Conservation (phyloP, 2,888 invertebrate genomes). For the Xanthostigma xanthostigma region DNA sequence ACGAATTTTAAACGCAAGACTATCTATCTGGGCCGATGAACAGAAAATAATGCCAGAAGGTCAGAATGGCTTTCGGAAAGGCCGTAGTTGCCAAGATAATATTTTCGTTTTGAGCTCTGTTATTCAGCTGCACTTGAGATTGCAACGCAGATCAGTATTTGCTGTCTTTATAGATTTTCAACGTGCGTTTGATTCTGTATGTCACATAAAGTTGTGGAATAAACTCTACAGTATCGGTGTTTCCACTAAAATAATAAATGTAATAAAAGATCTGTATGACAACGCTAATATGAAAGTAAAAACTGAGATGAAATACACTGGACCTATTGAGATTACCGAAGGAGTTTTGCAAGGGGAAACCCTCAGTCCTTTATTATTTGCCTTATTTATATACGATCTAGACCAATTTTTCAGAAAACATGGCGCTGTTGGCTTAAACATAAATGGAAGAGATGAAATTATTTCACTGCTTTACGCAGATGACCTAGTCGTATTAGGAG, state of each 20-base stretch:
- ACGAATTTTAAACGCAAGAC: slow-evolving; percentile 6
- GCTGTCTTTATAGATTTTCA: slow-evolving; percentile 14
- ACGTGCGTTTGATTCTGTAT: slow-evolving; percentile 12
- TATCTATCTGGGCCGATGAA: slow-evolving; percentile 11
- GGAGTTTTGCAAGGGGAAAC: slow-evolving; percentile 12
- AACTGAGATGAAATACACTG: slow-evolving; percentile 8
- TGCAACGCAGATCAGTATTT: no score
- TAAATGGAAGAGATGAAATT: slow-evolving; percentile 5
- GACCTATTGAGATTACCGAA: no score
- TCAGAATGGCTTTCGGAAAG: slow-evolving; percentile 14
- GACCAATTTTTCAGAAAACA: slow-evolving; percentile 6
- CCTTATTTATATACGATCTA: slow-evolving; percentile 11
- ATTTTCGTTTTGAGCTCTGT: slow-evolving; percentile 12
- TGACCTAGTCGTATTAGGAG: slow-evolving; percentile 6
- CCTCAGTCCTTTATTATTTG: slow-evolving; percentile 7
- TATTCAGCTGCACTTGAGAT: slow-evolving; percentile 6
- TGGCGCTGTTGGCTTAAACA: no score
- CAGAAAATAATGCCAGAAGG: slow-evolving; percentile 13
- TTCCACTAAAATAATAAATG: slow-evolving; percentile 11
- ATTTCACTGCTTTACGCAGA: slow-evolving; percentile 7
- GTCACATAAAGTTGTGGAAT: slow-evolving; percentile 11
- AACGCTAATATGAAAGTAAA: no score
- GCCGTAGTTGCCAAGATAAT: slow-evolving; percentile 13
- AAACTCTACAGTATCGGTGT: slow-evolving; percentile 8
- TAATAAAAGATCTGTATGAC: slow-evolving; percentile 8